Evolutionary conservation across 2,113 vertebrate species (phyloP), one percentile per base, ranked within the genome.

Genomic region (Puntigrus tetrazona): DNA sequence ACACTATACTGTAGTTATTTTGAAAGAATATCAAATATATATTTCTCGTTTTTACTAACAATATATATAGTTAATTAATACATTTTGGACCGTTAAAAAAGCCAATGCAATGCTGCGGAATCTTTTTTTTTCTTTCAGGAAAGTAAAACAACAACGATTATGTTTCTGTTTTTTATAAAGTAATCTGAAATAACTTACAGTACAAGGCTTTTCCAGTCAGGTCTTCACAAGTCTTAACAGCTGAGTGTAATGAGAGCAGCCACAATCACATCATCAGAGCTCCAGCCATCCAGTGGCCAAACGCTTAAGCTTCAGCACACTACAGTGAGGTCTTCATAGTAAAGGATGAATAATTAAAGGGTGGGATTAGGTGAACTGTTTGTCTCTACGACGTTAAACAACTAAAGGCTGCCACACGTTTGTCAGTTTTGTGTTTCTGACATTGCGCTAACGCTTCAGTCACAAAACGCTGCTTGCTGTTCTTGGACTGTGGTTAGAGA

Each of bases 271-370:
- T 77, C 72, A 78, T 77, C 72, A 78, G n/a, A 50, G 47, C 72
- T 67, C 38, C 43, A 70, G 73, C 74, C 85, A 89, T 72, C 65
- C 45, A 88, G 74, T 90, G 74, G 88, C 88, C 81, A 86, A 86
- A 79, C 83, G 82, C 82, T 85, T 84, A 88, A 91, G 90, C 72
- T 92, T 89, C 90, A 89, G 77, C 87, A 85, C 84, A 86, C 86
- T 79, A 88, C 76, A 78, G 84, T 89, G 81, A 92, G 91, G 81
- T 90, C 91, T 90, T 93, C 88, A 87, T 89, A 86, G 59, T 72
- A 63, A 83, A 85, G 59, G 88, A 85, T 94, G 88, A 93, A 94
- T 95, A 93, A 94, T 94, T 94, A 88, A 95, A 90, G 84, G 74
- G 87, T 77, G 82, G 90, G 92, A 92, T 94, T 89, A 89, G 78